A percentile compares a stretch with the other conserved stretches of the same genome.
These are phyloP conservation scores for Adelognathus sp. DNA, from an alignment of 2,888 invertebrate genomes.

Conservation along the genomic window DNA sequence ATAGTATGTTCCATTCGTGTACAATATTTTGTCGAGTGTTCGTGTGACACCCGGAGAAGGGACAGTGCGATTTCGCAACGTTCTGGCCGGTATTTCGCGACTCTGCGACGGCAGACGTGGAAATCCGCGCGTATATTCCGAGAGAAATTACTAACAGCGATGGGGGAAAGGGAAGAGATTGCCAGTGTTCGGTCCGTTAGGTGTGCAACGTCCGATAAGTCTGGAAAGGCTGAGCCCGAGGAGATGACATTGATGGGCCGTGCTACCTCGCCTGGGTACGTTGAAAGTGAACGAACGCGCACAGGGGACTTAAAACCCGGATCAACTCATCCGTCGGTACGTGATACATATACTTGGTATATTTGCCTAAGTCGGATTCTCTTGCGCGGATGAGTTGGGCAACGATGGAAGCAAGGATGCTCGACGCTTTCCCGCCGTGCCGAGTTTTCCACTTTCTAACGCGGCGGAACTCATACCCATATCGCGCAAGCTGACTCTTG, in stretches of 20 bases:
- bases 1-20: not conserved
- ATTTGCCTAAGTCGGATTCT: constrained; percentile 74
- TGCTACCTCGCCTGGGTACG: constrained; percentile 58
- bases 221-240: constrained; percentile 78
- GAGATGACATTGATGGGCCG: constrained; percentile 65
- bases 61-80: constrained; percentile 64
- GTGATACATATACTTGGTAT: constrained; percentile 75
- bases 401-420: constrained; percentile 57
- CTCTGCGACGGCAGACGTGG: constrained; percentile 67
- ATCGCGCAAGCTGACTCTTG: constrained; percentile 4
- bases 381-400: constrained; percentile 59
- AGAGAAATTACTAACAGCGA: constrained; percentile 22
- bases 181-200: constrained; percentile 71
- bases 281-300: constrained; percentile 63
- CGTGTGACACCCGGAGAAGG: not conserved
- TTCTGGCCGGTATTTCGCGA: constrained; percentile 64
- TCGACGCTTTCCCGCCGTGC: constrained; percentile 32
- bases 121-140: constrained; percentile 70
- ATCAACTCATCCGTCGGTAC: constrained; percentile 81
- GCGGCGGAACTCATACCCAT: not conserved
- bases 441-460: constrained; percentile 17
- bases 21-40: not conserved
- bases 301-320: constrained; percentile 79
- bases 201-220: constrained; percentile 80
- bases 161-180: constrained; percentile 32